Evolutionary conservation across 1,140 invertebrate species (phyloP).

Genomic region (Aphis craccivora): DNA sequence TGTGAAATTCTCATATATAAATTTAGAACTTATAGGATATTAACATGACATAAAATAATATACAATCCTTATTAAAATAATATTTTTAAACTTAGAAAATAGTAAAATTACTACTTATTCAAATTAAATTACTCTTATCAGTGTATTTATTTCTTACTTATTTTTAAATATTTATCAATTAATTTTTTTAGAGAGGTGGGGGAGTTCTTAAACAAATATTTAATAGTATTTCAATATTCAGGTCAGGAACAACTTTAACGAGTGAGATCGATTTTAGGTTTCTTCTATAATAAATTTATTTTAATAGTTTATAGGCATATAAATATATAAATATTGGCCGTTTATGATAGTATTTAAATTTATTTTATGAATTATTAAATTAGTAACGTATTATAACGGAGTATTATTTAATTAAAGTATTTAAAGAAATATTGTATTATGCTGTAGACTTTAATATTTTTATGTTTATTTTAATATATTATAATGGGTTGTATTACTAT

Average conservation of each 20-base stretch:
- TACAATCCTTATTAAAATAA: too few species aligned
- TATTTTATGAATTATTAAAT: not conserved
- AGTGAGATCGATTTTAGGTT: not conserved
- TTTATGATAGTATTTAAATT: not conserved
- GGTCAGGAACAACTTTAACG: not conserved
- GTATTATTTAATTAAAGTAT: not conserved
- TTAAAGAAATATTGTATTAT: not conserved
- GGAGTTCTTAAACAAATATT: not conserved
- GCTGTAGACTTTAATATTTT: not conserved
- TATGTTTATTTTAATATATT: not conserved
- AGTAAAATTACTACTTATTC: too few species aligned
- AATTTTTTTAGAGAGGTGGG: not conserved
- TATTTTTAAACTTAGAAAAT: too few species aligned
- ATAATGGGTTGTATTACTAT: not conserved
- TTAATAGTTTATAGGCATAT: not conserved
- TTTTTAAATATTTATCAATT: not conserved
- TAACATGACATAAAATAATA: too few species aligned
- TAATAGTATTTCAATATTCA: not conserved
- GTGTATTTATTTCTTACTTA: not conserved
- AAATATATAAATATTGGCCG: too few species aligned
- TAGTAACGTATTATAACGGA: not conserved
- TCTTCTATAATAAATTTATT: not conserved
- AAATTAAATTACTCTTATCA: too few species aligned
- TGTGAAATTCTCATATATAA: too few species aligned
- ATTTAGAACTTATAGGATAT: too few species aligned